These are phyloP conservation scores for Hydropsyche tenuis DNA, from an alignment of 1,140 invertebrate genomes.

Conservation along the genomic window DNA sequence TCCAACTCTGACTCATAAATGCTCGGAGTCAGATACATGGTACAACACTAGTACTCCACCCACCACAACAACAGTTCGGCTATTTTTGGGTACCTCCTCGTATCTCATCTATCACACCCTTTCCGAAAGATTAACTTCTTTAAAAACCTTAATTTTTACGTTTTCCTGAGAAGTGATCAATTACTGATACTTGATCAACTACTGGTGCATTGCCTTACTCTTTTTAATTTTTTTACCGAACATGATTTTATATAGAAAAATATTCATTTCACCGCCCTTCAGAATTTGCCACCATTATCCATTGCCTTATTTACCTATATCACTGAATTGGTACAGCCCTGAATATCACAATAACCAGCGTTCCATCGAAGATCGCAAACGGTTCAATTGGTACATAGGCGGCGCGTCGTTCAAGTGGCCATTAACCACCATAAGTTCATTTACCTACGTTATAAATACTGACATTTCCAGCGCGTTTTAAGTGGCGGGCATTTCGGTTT, in stretches of 20 bases:
- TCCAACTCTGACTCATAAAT: too few relatives aligned
- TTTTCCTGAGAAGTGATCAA: too few relatives aligned
- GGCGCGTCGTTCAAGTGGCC: constrained; percentile 23
- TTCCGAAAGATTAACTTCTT: too few relatives aligned
- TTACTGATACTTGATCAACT: too few relatives aligned
- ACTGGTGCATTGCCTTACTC: not conserved
- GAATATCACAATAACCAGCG: not conserved
- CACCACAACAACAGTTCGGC: too few relatives aligned
- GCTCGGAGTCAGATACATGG: too few relatives aligned
- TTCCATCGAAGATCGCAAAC: not conserved
- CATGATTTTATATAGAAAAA: not conserved
- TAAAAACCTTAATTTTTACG: too few relatives aligned
- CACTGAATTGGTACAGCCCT: not conserved
- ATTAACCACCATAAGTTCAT: constrained; percentile 36
- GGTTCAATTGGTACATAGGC: constrained; percentile 25
- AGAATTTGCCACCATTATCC: not conserved
- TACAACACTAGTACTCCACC: too few relatives aligned
- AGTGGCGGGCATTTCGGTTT: not conserved
- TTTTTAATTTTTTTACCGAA: not conserved
- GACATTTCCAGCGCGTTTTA: not conserved
- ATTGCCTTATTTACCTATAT: not conserved
- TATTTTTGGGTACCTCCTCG: too few relatives aligned
- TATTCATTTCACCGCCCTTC: not conserved
- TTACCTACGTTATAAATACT: constrained; percentile 39
- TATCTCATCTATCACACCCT: too few relatives aligned